These are phyloP conservation scores for Climacteris rufus DNA, from an alignment of 2,113 vertebrate species.

Conservation along the genomic window DNA sequence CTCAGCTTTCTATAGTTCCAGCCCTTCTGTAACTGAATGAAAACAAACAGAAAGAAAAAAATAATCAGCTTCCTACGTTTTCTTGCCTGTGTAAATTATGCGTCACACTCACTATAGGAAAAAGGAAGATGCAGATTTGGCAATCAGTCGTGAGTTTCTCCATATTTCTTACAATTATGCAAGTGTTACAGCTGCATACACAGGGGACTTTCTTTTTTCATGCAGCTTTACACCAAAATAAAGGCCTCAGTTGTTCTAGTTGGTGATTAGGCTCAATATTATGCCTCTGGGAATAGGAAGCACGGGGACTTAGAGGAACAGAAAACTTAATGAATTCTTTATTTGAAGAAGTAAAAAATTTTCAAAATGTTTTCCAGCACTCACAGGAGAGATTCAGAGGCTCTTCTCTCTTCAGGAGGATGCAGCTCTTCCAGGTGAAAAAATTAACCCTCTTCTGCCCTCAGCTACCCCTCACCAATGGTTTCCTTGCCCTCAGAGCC, in stretches of 20 bases:
- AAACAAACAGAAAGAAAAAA: conserved; percentile 9
- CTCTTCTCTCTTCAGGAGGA: not conserved
- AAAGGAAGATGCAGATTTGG: not conserved
- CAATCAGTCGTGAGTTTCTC: not conserved
- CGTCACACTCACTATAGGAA: not conserved
- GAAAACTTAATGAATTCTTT: conserved; percentile 31
- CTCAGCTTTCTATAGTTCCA: not conserved
- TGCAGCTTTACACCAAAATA: conserved; percentile 47
- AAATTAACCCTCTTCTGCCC: not conserved
- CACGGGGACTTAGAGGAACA: not conserved
- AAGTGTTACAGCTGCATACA: conserved; percentile 14
- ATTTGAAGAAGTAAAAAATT: not conserved
- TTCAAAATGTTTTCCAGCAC: not conserved
- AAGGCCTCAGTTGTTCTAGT: conserved; percentile 35
- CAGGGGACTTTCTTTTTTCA: not conserved
- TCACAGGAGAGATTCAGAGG: not conserved
- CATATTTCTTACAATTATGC: conserved; percentile 9
- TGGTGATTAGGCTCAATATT: conserved; percentile 38
- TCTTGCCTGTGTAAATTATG: conserved; percentile 1
- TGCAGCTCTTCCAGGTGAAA: not conserved
- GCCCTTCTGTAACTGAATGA: not conserved
- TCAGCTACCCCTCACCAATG: not conserved
- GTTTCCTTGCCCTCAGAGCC: not conserved
- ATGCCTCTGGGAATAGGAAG: conserved; percentile 40
- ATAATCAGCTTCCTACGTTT: not conserved